Conservation (phyloP, 2,797 vertebrate species). For the Meda fulgida region DNA sequence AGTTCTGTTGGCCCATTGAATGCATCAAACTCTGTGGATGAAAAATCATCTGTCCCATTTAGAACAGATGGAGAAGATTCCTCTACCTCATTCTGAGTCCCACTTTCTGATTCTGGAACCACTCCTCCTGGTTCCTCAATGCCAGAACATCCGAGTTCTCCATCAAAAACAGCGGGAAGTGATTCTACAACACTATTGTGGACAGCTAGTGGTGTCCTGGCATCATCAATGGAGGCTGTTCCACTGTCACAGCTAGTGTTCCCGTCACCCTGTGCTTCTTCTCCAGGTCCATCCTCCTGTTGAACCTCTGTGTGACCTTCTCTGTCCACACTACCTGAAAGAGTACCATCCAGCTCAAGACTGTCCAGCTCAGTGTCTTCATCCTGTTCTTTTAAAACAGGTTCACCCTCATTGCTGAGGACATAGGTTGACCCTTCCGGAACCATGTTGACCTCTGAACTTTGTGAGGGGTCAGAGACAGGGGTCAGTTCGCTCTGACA, state of each 20-base stretch:
- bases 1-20: slow-evolving; percentile 61
- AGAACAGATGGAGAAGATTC: slow-evolving; percentile 56
- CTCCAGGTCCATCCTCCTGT: slow-evolving; percentile 17
- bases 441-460: slow-evolving; percentile 56
- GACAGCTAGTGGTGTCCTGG: slow-evolving; percentile 44
- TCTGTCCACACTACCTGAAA: slow-evolving; percentile 52
- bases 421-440: slow-evolving; percentile 24
- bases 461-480: slow-evolving; percentile 62
- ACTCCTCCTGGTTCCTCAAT: slow-evolving; percentile 59
- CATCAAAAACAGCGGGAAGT: slow-evolving; percentile 42
- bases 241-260: slow-evolving; percentile 59
- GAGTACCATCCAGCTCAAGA: slow-evolving; percentile 56
- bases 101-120: slow-evolving; percentile 60
- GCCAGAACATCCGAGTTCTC: slow-evolving; percentile 62
- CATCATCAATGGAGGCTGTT: slow-evolving; percentile 54
- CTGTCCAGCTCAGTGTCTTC: slow-evolving; percentile 56
- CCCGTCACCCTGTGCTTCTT: slow-evolving; percentile 34
- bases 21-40: slow-evolving; percentile 55
- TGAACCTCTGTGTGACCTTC: slow-evolving; percentile 48
- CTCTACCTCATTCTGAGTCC: slow-evolving; percentile 23
- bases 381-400: slow-evolving; percentile 50
- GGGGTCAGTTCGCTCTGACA: slow-evolving; percentile 50
- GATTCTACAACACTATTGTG: slow-evolving; percentile 55
- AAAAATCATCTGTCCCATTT: slow-evolving; percentile 55
- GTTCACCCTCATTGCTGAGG: slow-evolving; percentile 50